Evolutionary conservation across 2,113 vertebrate species (phyloP), one percentile per base, ranked within the genome.

Genomic region (Uropsilus gracilis): DNA sequence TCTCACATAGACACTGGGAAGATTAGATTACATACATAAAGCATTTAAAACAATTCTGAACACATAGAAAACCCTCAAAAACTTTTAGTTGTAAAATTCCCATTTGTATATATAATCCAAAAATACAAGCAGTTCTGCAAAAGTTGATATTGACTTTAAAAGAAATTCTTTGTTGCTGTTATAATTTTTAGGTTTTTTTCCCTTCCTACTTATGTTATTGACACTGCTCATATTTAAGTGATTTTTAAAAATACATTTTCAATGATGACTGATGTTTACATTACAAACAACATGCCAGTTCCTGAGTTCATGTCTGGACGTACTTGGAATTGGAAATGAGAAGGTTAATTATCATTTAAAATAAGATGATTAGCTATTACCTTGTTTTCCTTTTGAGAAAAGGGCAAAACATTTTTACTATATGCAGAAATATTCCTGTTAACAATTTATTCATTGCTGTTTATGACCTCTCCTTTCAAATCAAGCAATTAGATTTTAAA

Each of bases 401-500:
- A 92, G 73, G 77, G 71, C 84, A 95, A 95, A 94, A 96, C 32
- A 94, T 76, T 37, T 32, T 97, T 89, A 97, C 88, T 94, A 80
- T 63, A 94, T 93, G 94, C 71, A 97, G 96, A 98, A 97, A 95
- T 97, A 95, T 98, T 97, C 95, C 94, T 94, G 96, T 98, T 98
- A 97, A 97, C 84, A 97, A 96, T 96, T 90, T 96, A 96, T 95
- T 97, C 94, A 97, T 94, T 81, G 96, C 89, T 98, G 94, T 91
- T 96, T 83, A 85, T 96, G 96, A 97, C 95, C 96, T 89, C 5
- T 98, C 95, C 96, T 96, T 96, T 96, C 78, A 96, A 94, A 97
- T 97, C 95, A 91, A 86, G 96, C 97, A 98, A 98, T 98, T 98
- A 98, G 92, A 97, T 76, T 90, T 94, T 84, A 98, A 98, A 98